These are phyloP conservation scores for Monopis laevigella DNA, from an alignment of 2,888 invertebrate genomes.

Conservation along the genomic window DNA sequence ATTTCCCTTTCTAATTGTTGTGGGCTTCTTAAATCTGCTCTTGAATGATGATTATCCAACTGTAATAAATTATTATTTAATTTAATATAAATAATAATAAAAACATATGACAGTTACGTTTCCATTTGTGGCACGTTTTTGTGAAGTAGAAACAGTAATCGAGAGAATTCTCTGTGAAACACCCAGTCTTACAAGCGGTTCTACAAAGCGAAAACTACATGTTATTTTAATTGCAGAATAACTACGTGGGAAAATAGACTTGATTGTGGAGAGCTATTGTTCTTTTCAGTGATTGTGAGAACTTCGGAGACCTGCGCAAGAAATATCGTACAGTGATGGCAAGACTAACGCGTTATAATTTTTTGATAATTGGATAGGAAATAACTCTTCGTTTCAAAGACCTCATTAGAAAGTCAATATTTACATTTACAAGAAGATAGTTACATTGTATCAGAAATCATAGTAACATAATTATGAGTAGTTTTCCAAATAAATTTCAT, in stretches of 20 bases:
- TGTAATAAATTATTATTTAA: constrained; percentile 26
- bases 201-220: constrained; percentile 22
- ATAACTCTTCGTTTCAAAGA: no score
- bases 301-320: constrained; percentile 20
- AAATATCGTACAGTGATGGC: constrained; percentile 3
- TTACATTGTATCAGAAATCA: no score
- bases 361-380: constrained; percentile 8
- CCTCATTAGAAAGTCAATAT: no score
- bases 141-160: constrained; percentile 1
- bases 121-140: neutral
- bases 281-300: constrained; percentile 17
- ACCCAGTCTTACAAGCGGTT: constrained; percentile 10
- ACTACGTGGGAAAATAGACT: constrained; percentile 32
- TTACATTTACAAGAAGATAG: no score
- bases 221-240: constrained; percentile 36
- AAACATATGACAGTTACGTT: no score
- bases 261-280: constrained; percentile 34
- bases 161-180: constrained; percentile 9
- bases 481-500: no score
- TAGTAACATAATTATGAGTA: no score
- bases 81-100: no score
- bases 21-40: constrained; percentile 65
- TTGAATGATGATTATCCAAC: constrained; percentile 55
- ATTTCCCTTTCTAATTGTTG: constrained; percentile 71
- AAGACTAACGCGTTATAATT: constrained; percentile 4